Evolutionary conservation across 2,797 vertebrate genomes (phyloP).

Genomic region (Stomatorhinus walkeri): DNA sequence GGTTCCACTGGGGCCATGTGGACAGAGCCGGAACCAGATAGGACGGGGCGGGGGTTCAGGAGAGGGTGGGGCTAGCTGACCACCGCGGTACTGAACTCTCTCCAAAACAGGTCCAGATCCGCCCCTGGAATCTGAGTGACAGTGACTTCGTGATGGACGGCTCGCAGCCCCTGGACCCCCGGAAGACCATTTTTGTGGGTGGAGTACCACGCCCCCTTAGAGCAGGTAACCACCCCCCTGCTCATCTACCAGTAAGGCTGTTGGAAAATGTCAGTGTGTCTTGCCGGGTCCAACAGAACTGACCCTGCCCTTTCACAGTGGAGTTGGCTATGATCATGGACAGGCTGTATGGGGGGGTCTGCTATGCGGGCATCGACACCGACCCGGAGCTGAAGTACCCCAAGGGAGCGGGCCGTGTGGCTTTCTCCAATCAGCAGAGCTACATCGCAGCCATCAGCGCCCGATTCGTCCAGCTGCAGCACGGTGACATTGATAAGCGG

Average conservation of each 20-base stretch:
- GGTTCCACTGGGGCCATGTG: background rate
- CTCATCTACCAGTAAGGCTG: background rate
- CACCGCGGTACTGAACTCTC: background rate
- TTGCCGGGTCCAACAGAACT: background rate
- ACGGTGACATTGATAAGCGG: conserved; percentile 95
- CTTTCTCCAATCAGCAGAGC: conserved; percentile 98
- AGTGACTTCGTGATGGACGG: conserved; percentile 99
- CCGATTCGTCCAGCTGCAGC: conserved; percentile 95
- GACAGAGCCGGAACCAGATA: background rate
- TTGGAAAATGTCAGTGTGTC: no score
- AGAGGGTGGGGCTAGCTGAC: background rate
- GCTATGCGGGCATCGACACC: conserved; percentile 94
- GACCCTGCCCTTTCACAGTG: conserved; percentile 55
- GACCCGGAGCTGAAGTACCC: conserved; percentile 97
- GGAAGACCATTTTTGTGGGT: conserved; percentile 98
- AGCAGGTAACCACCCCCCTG: conserved; percentile 68
- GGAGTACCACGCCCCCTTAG: conserved; percentile 90
- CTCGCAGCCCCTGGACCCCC: conserved; percentile 93
- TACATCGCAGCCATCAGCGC: conserved; percentile 98
- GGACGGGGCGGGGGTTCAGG: background rate
- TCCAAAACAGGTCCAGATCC: conserved; percentile 82
- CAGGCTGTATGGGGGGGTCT: conserved; percentile 93
- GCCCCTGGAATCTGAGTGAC: conserved; percentile 95
- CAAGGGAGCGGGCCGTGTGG: conserved; percentile 92
- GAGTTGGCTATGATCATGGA: conserved; percentile 99